Percentiles rank a stretch among this genome's conserved stretches.
phyloP scores from a whole-genome alignment of 1,140 invertebrate species.

The Arion vulgaris region DNA sequence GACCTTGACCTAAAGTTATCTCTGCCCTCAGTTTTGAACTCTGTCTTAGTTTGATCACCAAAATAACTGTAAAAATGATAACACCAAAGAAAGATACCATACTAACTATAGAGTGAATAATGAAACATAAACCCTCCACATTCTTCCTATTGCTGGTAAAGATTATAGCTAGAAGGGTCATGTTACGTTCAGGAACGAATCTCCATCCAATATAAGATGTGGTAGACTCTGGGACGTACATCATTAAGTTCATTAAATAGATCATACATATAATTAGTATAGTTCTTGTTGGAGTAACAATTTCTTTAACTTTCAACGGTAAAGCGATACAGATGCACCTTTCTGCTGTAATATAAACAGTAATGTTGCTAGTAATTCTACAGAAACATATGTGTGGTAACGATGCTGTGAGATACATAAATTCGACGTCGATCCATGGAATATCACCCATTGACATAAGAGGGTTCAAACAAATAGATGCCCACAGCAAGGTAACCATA shows the following conservation, averaged over 20 bases:
- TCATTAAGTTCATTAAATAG: not conserved
- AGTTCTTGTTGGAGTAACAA: not conserved
- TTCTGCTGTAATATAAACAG: conserved; percentile 9
- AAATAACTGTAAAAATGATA: not conserved
- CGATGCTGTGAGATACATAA: not conserved
- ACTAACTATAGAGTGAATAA: not conserved
- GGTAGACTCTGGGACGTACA: not conserved
- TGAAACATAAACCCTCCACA: not conserved
- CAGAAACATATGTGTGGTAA: not conserved
- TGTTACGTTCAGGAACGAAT: not conserved
- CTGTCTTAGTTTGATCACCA: not conserved
- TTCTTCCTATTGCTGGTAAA: not conserved
- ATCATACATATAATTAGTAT: not conserved
- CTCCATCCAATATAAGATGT: not conserved
- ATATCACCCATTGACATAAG: not conserved
- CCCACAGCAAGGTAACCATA: not conserved
- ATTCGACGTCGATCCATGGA: not conserved
- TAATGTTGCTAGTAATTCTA: conserved; percentile 3
- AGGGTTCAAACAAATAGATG: not conserved
- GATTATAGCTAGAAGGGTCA: not conserved
- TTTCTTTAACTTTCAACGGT: not conserved
- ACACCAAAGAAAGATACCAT: not conserved
- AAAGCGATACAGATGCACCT: not conserved
- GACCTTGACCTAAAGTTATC: not conserved
- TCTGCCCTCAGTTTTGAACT: not conserved